Percentiles rank a stretch among this genome's conserved stretches.
Conservation (phyloP, 2,888 invertebrate species). For the Heliothis peltigera region DNA sequence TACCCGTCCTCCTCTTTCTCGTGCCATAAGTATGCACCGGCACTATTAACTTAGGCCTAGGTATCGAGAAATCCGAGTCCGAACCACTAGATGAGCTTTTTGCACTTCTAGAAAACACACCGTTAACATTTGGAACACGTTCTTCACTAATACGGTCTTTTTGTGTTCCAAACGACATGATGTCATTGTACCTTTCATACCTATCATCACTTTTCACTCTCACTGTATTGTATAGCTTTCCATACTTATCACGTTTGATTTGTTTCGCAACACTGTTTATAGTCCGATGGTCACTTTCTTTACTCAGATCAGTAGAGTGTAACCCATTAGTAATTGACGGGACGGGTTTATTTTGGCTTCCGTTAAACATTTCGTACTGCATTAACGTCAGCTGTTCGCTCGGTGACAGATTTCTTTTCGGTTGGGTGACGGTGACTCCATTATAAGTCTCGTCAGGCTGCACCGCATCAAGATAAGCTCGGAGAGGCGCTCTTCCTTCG, state of each 20-base stretch:
- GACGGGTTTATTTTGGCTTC: slow-evolving; percentile 75
- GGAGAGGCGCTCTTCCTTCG: slow-evolving; percentile 85
- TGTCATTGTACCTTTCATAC: slow-evolving; percentile 85
- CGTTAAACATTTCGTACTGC: slow-evolving; percentile 85
- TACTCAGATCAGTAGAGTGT: slow-evolving; percentile 77
- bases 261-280: slow-evolving; percentile 82
- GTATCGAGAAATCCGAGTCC: slow-evolving; percentile 94
- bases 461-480: slow-evolving; percentile 80
- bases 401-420: slow-evolving; percentile 87
- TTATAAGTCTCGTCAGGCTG: slow-evolving; percentile 77
- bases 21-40: slow-evolving; percentile 96
- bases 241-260: slow-evolving; percentile 86
- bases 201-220: slow-evolving; percentile 88
- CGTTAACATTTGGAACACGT: slow-evolving; percentile 74
- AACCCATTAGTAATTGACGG: slow-evolving; percentile 77
- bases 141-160: slow-evolving; percentile 81
- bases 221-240: slow-evolving; percentile 86
- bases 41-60: slow-evolving; percentile 95
- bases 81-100: slow-evolving; percentile 89
- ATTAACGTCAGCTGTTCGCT: slow-evolving; percentile 87
- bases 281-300: slow-evolving; percentile 88
- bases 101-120: slow-evolving; percentile 81
- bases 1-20: slow-evolving; percentile 94
- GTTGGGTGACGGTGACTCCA: slow-evolving; percentile 88
- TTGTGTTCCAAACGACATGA: slow-evolving; percentile 76